phyloP scores from a whole-genome alignment of 2,888 invertebrate genomes.

The Scaptodrosophila latifasciaeformis region DNA sequence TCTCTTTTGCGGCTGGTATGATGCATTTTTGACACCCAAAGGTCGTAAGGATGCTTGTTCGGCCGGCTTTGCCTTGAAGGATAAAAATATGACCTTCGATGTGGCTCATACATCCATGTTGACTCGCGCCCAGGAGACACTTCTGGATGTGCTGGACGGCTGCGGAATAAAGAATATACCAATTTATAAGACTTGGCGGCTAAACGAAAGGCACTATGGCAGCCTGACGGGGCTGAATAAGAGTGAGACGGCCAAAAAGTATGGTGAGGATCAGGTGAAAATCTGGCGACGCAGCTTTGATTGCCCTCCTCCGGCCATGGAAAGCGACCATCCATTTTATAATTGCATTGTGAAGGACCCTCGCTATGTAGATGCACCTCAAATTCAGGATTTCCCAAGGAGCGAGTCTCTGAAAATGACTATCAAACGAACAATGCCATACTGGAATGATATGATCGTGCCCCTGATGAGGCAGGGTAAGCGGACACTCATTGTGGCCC shows the following conservation, averaged over 20 bases:
- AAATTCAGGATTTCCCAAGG: constrained; percentile 86
- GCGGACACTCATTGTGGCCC: constrained; percentile 87
- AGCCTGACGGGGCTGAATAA: constrained; percentile 91
- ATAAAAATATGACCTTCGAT: constrained; percentile 85
- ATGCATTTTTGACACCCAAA: constrained; percentile 81
- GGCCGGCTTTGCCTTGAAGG: constrained; percentile 87
- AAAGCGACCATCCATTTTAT: constrained; percentile 84
- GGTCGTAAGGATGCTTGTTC: constrained; percentile 74
- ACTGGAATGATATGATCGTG: constrained; percentile 88
- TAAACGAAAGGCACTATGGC: constrained; percentile 93
- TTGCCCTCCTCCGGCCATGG: constrained; percentile 89
- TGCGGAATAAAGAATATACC: constrained; percentile 82
- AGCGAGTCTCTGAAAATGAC: constrained; percentile 89
- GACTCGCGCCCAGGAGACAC: constrained; percentile 85
- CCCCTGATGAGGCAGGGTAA: constrained; percentile 86
- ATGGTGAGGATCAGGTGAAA: constrained; percentile 87
- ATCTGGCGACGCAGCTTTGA: constrained; percentile 92
- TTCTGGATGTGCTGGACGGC: constrained; percentile 81
- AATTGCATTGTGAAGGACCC: constrained; percentile 85
- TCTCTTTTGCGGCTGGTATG: constrained; percentile 85
- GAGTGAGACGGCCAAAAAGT: constrained; percentile 89
- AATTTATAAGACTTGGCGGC: constrained; percentile 84
- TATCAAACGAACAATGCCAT: constrained; percentile 88
- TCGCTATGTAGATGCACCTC: constrained; percentile 83
- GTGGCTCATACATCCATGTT: constrained; percentile 88